Conservation (phyloP, 2,113 vertebrate genomes). For the Maccullochella peelii region DNA sequence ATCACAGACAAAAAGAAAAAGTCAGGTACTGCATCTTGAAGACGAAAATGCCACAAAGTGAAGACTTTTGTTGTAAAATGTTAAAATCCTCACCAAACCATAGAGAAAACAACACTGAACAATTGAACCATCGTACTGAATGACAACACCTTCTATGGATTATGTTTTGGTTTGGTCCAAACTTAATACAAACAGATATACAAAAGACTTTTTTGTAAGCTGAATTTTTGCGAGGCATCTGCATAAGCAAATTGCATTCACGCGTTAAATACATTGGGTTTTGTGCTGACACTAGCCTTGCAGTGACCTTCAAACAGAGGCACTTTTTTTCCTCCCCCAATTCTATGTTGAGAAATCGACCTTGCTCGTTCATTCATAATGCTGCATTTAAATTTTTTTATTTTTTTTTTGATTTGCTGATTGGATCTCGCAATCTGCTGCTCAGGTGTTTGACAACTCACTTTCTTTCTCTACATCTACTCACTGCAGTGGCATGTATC, state of each 20-base stretch:
- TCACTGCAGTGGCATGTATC: conserved; percentile 46
- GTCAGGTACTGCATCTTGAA: conserved; percentile 77
- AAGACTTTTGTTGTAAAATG: conserved; percentile 66
- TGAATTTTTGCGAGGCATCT: conserved; percentile 34
- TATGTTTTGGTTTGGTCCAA: conserved; percentile 58
- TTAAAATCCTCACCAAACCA: conserved; percentile 67
- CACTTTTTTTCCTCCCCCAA: neutral
- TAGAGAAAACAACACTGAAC: conserved; percentile 76
- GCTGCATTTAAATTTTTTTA: neutral
- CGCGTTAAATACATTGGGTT: neutral
- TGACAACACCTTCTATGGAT: conserved; percentile 50
- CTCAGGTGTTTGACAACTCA: conserved; percentile 18
- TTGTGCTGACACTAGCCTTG: conserved; percentile 15
- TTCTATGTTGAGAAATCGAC: neutral
- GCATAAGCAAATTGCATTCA: conserved; percentile 31
- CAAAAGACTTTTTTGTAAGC: conserved; percentile 38
- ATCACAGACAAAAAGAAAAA: conserved; percentile 65
- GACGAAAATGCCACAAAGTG: conserved; percentile 74
- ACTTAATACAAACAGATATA: conserved; percentile 43
- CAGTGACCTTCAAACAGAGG: conserved; percentile 34
- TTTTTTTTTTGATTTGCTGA: conserved; percentile 2
- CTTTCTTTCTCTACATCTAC: conserved; percentile 42
- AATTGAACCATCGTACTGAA: conserved; percentile 48
- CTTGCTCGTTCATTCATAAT: conserved; percentile 12
- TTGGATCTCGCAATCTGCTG: conserved; percentile 19